Base-by-base conservation (phyloP, 2,113 vertebrate species). In the Cavia porcellus region DNA sequence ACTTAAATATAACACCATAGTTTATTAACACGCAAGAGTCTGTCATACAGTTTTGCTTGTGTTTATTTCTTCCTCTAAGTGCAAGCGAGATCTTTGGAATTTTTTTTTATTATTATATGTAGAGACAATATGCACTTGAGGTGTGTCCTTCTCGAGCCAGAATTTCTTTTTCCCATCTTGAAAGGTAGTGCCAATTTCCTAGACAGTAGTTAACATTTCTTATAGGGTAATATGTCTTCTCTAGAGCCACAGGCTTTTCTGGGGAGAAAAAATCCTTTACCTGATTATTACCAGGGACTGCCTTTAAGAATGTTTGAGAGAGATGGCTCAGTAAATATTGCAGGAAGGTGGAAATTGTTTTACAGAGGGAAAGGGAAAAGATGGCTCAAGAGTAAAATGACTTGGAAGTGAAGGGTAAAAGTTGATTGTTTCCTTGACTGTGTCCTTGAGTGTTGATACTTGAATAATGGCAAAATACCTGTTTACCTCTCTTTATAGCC, bases 401-500 rank as follows among this genome's bases (percentile, higher is more conserved):
- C 92, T 97, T 93, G 82, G 70, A 95, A 95, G 20, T 68, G 72
- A 96, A 47, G 86, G 32, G 12, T 42, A 89, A 96, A 52, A 91
- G 81, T 88, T 97, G 94, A 92, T 97, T 75, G 68, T 10, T 97
- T 98, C 89, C 92, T 86, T 95, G 70, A 96, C 59, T 96, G 12
- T 97, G 97, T 96, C 97, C 97, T 98, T 98, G 92, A 72, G 0
- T 93, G 35, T 82, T 98, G 83, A 98, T 97, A 92, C 97, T 95
- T 98, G 1, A 98, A 98, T 96, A 97, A 98, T 89, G 91, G 47
- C 72, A 80, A 61, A 90, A 81, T 89, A 96, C 38, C 38, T 97
- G 79, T 90, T 96, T 84, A 45, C 90, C 70, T 96, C 42, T 74
- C 0, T 1, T 52, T 77, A 72, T 62, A 47, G 83, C 86, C 61